Evolutionary conservation across 2,113 vertebrate genomes (phyloP).

Genomic region (Tenebrosternarchus preto): DNA sequence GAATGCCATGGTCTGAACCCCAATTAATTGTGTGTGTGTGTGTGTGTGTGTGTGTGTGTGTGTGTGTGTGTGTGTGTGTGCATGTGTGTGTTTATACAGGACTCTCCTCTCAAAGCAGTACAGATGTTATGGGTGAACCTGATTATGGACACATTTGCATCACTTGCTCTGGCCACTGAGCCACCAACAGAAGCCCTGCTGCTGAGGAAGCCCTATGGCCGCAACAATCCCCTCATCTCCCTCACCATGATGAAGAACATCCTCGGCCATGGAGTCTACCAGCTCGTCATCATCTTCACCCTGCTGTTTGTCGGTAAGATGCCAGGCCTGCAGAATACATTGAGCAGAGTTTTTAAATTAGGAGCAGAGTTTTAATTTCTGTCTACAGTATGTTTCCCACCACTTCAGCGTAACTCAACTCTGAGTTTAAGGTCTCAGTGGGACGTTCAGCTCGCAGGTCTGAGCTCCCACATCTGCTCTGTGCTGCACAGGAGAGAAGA

Average conservation of each 20-base stretch:
- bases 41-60: not conserved
- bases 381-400: too few relatives aligned
- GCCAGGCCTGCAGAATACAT: too few relatives aligned
- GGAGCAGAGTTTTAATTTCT: too few relatives aligned
- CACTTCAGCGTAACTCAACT: not conserved
- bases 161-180: slow-evolving; percentile 87
- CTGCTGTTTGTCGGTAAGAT: slow-evolving; percentile 82
- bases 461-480: not conserved
- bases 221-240: slow-evolving; percentile 90
- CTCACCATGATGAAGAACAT: slow-evolving; percentile 96
- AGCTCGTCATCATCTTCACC: slow-evolving; percentile 88
- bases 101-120: slow-evolving; percentile 90
- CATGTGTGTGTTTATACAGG: slow-evolving; percentile 66
- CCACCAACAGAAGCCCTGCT: slow-evolving; percentile 86
- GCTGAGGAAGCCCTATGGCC: slow-evolving; percentile 86
- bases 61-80: not conserved
- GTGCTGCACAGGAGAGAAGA: slow-evolving; percentile 77
- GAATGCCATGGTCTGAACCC: too few relatives aligned
- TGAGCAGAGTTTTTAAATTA: too few relatives aligned
- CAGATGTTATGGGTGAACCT: slow-evolving; percentile 95
- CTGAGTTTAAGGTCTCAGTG: not conserved
- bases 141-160: slow-evolving; percentile 93
- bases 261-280: slow-evolving; percentile 86
- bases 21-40: too few relatives aligned
- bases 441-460: not conserved